These are phyloP conservation scores for Bellardia pandia DNA, from an alignment of 2,888 invertebrate genomes.

Conservation along the genomic window DNA sequence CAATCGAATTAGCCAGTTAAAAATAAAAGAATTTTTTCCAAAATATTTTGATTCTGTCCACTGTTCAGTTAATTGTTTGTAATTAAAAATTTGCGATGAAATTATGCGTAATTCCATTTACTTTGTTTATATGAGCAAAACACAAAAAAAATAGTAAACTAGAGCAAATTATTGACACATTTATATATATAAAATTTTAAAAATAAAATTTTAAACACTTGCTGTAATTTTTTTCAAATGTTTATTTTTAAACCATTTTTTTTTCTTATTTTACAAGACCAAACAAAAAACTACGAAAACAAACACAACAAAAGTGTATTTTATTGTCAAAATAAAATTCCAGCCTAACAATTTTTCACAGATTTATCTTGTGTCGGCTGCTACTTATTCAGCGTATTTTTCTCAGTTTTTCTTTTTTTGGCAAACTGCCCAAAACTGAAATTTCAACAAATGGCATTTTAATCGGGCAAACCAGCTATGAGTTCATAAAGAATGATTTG, in stretches of 20 bases:
- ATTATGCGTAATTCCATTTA: slow-evolving; percentile 26
- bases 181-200: neutral
- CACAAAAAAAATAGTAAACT: neutral
- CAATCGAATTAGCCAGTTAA: too few species aligned
- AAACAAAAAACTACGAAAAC: slow-evolving; percentile 16
- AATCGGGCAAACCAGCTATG: slow-evolving; percentile 37
- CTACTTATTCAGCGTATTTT: neutral
- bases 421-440: slow-evolving; percentile 42
- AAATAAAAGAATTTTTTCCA: too few species aligned
- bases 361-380: slow-evolving; percentile 14
- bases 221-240: slow-evolving; percentile 6
- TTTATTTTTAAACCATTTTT: neutral
- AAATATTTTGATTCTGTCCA: too few species aligned
- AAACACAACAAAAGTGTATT: neutral
- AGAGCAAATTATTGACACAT: slow-evolving; percentile 32
- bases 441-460: slow-evolving; percentile 64
- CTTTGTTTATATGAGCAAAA: neutral
- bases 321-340: slow-evolving; percentile 50
- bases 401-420: slow-evolving; percentile 28
- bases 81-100: slow-evolving; percentile 24
- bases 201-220: slow-evolving; percentile 32
- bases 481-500: slow-evolving; percentile 34
- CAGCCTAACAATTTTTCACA: slow-evolving; percentile 26
- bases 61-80: neutral
- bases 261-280: neutral